Evolutionary conservation across 2,797 vertebrate genomes (phyloP).

Genomic region (Lophura swinhoii): DNA sequence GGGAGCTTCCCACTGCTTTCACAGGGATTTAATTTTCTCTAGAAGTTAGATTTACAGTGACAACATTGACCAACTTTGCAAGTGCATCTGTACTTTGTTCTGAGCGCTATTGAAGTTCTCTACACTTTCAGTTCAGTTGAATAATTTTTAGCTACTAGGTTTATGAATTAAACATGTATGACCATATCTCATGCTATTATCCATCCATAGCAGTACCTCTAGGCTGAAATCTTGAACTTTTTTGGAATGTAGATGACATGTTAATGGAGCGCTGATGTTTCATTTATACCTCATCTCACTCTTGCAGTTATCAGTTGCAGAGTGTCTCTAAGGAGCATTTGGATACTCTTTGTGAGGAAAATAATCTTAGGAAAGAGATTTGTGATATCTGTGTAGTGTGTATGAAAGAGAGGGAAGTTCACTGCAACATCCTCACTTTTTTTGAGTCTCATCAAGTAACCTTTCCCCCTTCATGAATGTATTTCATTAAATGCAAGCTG

Average conservation of each 20-base stretch:
- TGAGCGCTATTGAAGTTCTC: constrained; percentile 59
- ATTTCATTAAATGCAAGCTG: not conserved
- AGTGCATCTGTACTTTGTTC: not conserved
- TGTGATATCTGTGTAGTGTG: not conserved
- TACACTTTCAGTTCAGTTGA: constrained; percentile 42
- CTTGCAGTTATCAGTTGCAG: constrained; percentile 12
- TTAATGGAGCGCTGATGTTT: not conserved
- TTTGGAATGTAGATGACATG: not conserved
- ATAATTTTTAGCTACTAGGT: constrained; percentile 61
- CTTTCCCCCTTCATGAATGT: not conserved
- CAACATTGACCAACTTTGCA: not conserved
- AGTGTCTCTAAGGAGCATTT: constrained; percentile 1
- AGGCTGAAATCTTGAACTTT: constrained; percentile 27
- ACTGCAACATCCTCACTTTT: not conserved
- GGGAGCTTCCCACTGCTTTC: not conserved
- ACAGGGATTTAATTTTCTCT: not conserved
- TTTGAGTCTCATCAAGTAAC: not conserved
- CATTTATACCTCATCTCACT: constrained; percentile 30
- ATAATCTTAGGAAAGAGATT: not conserved
- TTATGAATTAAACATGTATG: constrained; percentile 57
- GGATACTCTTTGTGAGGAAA: not conserved
- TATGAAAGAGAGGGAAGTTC: not conserved
- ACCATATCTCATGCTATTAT: constrained; percentile 23
- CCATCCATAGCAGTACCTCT: constrained; percentile 8
- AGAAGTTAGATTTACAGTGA: not conserved